Conservation (phyloP, 2,113 vertebrate genomes). For the Callithrix jacchus region DNA sequence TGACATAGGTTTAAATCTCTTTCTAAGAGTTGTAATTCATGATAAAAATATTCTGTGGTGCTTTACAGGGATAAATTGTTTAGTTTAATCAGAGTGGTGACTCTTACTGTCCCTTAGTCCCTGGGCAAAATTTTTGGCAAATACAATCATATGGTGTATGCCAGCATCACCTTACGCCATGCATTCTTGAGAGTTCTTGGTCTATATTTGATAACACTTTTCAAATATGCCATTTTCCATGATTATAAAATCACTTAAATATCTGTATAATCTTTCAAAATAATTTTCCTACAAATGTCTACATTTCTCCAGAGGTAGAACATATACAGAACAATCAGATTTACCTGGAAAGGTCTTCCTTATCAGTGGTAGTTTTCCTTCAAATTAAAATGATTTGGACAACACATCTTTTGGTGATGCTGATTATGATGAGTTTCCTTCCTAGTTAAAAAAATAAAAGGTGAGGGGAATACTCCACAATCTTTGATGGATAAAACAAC, state of each 20-base stretch:
- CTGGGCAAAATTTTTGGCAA: not conserved
- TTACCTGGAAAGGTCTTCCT: not conserved
- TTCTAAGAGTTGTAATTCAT: not conserved
- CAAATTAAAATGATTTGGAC: conserved; percentile 40
- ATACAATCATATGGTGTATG: not conserved
- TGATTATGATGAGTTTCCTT: conserved; percentile 31
- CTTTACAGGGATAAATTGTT: not conserved
- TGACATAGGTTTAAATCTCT: not conserved
- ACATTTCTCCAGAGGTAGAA: not conserved
- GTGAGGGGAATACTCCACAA: not conserved
- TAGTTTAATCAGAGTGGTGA: not conserved
- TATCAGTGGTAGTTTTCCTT: conserved; percentile 18
- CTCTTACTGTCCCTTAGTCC: not conserved
- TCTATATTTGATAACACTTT: not conserved
- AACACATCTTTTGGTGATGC: conserved; percentile 25
- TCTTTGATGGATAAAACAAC: not conserved
- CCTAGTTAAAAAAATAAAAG: not conserved
- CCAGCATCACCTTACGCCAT: not conserved
- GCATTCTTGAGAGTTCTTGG: not conserved
- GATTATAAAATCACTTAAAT: not conserved
- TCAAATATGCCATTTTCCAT: not conserved
- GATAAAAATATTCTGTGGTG: not conserved
- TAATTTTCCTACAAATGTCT: not conserved
- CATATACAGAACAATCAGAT: not conserved
- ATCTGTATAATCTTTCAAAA: not conserved